Percentiles rank a stretch among this genome's conserved stretches.
phyloP scores from a whole-genome alignment of 2,113 vertebrate genomes.

The Oxygymnocypris stewartii region DNA sequence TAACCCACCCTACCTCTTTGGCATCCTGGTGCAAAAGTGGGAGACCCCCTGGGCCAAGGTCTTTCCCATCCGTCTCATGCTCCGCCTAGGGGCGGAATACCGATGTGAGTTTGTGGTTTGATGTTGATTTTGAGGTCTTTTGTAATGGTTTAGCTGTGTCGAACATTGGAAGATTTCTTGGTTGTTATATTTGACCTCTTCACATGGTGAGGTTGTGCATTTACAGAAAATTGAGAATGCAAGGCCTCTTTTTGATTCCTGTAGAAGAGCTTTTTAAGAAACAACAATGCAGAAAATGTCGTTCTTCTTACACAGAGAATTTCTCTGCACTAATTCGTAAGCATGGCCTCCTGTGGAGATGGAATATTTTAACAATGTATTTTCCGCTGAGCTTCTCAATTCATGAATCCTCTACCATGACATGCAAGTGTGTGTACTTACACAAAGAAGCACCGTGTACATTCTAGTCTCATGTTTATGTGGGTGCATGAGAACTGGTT shows the following conservation, averaged over 20 bases:
- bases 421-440: not conserved
- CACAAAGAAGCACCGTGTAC: not conserved
- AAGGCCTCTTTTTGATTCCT: not conserved
- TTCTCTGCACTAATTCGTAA: conserved; percentile 58
- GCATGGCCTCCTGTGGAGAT: conserved; percentile 43
- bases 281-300: not conserved
- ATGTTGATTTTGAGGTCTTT: not conserved
- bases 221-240: not conserved
- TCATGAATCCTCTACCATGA: conserved; percentile 35
- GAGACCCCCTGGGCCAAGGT: conserved; percentile 99
- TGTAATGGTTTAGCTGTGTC: not conserved
- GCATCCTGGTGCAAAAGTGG: conserved; percentile 98
- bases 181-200: conserved; percentile 38
- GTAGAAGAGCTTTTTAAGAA: not conserved
- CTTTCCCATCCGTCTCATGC: conserved; percentile 95
- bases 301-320: conserved; percentile 47
- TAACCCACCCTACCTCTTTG: conserved; percentile 92
- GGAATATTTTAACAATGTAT: conserved; percentile 61
- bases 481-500: not conserved
- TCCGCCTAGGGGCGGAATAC: conserved; percentile 96
- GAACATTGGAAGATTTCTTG: conserved; percentile 36
- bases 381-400: conserved; percentile 36
- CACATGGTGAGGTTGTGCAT: not conserved
- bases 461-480: not conserved
- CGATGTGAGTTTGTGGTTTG: conserved; percentile 81